Percentiles rank a stretch among this genome's conserved stretches.
Conservation (phyloP, 2,888 invertebrate genomes). For the Drosophila pegasa region DNA sequence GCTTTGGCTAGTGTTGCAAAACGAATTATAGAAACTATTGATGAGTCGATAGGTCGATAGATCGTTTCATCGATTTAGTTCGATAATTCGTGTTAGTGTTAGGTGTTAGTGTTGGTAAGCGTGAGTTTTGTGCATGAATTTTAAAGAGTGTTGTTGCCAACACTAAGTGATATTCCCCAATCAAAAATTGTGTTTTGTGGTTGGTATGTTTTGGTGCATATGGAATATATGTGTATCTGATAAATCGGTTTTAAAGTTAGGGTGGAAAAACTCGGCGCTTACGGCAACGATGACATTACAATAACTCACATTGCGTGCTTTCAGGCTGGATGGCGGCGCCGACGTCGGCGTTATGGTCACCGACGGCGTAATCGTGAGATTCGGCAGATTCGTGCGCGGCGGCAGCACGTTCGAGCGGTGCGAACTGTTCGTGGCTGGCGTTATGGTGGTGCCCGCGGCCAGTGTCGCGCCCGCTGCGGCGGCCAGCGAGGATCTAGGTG, state of each 20-base stretch:
- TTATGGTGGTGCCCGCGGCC: conserved; percentile 86
- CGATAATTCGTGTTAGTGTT: conserved; percentile 21
- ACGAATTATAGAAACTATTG: conserved; percentile 14
- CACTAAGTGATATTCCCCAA: conserved; percentile 6
- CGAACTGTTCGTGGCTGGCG: conserved; percentile 75
- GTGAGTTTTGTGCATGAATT: conserved; percentile 53
- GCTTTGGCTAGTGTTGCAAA: conserved; percentile 36
- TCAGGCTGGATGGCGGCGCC: conserved; percentile 87
- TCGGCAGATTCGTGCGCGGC: conserved; percentile 84
- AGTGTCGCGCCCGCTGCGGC: conserved; percentile 88
- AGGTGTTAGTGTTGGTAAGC: conserved; percentile 69
- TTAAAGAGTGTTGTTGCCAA: conserved; percentile 3
- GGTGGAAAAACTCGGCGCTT: conserved; percentile 78
- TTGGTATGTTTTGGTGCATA: conserved; percentile 5
- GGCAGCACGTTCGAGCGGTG: conserved; percentile 81
- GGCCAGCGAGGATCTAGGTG: conserved; percentile 86
- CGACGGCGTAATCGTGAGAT: conserved; percentile 88
- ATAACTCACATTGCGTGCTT: conserved; percentile 86
- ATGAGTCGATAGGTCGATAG: neutral
- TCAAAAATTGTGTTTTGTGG: neutral
- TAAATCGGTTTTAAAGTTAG: conserved; percentile 10
- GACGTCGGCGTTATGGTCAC: conserved; percentile 92
- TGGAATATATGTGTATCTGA: conserved; percentile 3
- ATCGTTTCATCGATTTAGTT: conserved; percentile 10
- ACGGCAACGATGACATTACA: conserved; percentile 85